Conservation (phyloP, 2,113 vertebrate genomes). For the Vidua chalybeata region DNA sequence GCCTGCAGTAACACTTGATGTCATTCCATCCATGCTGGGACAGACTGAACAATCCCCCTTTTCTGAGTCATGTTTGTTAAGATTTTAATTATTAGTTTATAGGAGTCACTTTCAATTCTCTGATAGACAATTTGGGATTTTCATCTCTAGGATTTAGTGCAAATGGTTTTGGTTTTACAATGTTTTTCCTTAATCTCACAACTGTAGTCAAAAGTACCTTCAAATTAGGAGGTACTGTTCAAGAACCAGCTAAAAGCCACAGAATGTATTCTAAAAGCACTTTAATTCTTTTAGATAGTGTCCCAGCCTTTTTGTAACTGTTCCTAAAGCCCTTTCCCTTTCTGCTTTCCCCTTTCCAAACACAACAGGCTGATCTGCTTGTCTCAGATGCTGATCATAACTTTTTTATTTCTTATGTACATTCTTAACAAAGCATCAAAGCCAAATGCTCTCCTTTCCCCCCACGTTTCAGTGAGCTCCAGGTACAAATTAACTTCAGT, state of each 20-base stretch:
- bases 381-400: neutral
- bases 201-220: neutral
- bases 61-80: neutral
- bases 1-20: neutral
- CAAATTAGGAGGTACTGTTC: rapidly evolving
- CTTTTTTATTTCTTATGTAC: conserved; percentile 57
- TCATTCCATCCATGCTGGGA: neutral
- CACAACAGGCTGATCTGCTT: neutral
- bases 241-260: neutral
- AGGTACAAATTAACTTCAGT: neutral
- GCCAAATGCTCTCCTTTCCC: neutral
- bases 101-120: neutral
- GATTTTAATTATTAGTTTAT: neutral
- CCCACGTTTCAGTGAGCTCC: neutral
- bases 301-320: neutral
- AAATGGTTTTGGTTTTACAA: neutral
- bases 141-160: neutral
- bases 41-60: neutral
- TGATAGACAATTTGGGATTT: neutral
- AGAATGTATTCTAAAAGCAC: neutral
- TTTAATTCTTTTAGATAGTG: neutral
- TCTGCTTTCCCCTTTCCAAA: neutral
- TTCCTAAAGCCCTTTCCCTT: neutral
- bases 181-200: neutral
- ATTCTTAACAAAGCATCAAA: conserved; percentile 50